phyloP scores from a whole-genome alignment of 2,113 vertebrate species.

The Anoura caudifer region DNA sequence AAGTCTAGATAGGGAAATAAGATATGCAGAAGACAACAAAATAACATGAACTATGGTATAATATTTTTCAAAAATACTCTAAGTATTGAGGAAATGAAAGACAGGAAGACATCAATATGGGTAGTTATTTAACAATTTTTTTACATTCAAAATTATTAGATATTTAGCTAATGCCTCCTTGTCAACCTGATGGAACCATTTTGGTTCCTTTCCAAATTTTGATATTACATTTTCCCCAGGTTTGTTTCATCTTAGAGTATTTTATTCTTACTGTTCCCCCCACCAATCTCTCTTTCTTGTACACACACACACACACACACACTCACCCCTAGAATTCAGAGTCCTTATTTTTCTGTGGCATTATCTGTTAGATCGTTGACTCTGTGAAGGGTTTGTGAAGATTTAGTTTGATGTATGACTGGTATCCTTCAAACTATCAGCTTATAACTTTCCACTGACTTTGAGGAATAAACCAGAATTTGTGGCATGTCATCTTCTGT shows the following conservation, averaged over 20 bases:
- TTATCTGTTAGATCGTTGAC: neutral
- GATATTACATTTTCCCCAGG: neutral
- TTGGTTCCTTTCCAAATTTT: slow-evolving; percentile 13
- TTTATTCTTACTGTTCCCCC: neutral
- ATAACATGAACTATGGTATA: neutral
- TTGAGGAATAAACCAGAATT: slow-evolving; percentile 46
- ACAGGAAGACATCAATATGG: neutral
- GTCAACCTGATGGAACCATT: neutral
- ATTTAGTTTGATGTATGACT: slow-evolving; percentile 33
- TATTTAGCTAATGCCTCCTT: neutral
- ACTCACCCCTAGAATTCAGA: neutral
- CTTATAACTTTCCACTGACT: slow-evolving; percentile 56
- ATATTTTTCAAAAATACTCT: neutral
- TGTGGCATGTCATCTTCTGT: slow-evolving; percentile 45
- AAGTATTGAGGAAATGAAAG: neutral
- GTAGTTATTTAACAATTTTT: neutral
- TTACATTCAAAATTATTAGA: neutral
- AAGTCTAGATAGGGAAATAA: neutral
- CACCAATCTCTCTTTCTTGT: neutral
- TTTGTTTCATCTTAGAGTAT: neutral
- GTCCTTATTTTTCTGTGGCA: neutral
- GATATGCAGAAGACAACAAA: neutral
- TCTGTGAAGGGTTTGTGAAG: neutral
- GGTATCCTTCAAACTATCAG: slow-evolving; percentile 29
- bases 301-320: no score